These are phyloP conservation scores for Mormyrops boulengeri DNA, from an alignment of 2,797 vertebrate species.

Conservation along the genomic window DNA sequence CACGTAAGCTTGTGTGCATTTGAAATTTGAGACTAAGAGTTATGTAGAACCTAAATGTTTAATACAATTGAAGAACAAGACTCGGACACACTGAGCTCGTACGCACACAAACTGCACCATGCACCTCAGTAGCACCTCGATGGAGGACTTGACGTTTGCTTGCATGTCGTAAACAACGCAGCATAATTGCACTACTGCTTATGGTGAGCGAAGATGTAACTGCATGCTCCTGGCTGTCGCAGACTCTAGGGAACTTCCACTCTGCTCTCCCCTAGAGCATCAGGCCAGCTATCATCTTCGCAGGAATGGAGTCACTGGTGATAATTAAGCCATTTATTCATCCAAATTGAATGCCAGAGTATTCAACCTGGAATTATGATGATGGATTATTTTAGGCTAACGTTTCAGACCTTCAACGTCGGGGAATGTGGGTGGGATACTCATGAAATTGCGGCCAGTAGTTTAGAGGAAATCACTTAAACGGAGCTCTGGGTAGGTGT, in stretches of 20 bases:
- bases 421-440: background rate
- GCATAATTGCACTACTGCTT: background rate
- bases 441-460: background rate
- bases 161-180: background rate
- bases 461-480: background rate
- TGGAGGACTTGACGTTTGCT: background rate
- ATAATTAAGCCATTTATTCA: constrained; percentile 3
- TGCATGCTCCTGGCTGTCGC: background rate
- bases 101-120: background rate
- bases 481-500: background rate
- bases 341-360: background rate
- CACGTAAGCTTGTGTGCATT: background rate
- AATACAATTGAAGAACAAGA: background rate
- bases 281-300: background rate
- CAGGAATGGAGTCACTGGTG: background rate
- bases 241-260: background rate
- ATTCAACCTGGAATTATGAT: background rate
- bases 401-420: background rate
- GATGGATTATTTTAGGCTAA: background rate
- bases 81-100: background rate
- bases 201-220: background rate
- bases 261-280: background rate
- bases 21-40: background rate
- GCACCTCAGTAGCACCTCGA: background rate
- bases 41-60: background rate